Evolutionary conservation across 2,888 invertebrate genomes (phyloP), one percentile per base, ranked within the genome.

Genomic region (Epicampocera succincta): DNA sequence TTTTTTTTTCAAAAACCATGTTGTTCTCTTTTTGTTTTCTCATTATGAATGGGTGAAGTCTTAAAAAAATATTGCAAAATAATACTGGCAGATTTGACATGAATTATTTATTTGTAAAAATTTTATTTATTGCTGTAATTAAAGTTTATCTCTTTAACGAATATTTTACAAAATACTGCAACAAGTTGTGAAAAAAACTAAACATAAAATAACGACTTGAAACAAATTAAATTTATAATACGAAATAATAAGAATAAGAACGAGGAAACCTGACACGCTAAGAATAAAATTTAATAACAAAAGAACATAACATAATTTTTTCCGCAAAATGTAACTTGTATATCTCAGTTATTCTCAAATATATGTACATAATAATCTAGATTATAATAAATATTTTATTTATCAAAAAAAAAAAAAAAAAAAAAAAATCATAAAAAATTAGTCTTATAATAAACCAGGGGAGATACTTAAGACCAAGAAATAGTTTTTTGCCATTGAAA

Each of bases 151-250:
- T 72, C 13, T 5, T 40, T 58, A 46, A 66, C 38, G 25, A 66
- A 48, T 50, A 29, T 25, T 65, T 76, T 33, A 65, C 63, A 71
- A 74, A 74, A 74, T 50, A 48, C 48, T 74, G 38, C 74, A 74
- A 56, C n/a, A 52, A 38, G n/a, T 48, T 69, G 15, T 19, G 17
- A 71, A 60, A 52, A 44, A 33, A n/a, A 13, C 1, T 40, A 1
- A 58, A 25, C 9, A 44, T 12, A 60, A 60, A 44, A 19, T 25
- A 60, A 44, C 13, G 25, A 42, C 19, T 33, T 21, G 44, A 61
- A 69, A 15, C 19, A 56, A 58, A 65, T 58, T 21, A 58, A 58
- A 48, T n/a, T 48, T 46, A 61, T 42, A 50, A 17, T n/a, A 72
- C 44, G 72, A 38, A 77, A 42, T 25, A 21, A 19, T 4, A 4